Conservation (phyloP, 2,888 invertebrate species). For the Drosophila nr. perissopoda region DNA sequence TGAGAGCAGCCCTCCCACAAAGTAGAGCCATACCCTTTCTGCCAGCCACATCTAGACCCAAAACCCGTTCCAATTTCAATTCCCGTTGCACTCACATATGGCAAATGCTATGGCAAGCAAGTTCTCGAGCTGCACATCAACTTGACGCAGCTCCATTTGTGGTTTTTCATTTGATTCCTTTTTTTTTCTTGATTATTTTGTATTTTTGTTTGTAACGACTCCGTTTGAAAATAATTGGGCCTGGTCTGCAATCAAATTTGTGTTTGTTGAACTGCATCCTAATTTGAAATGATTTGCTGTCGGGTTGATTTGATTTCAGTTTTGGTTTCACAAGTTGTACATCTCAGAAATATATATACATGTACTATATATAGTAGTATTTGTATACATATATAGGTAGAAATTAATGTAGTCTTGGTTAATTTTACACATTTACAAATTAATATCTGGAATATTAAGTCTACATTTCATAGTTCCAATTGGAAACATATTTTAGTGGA, state of each 20-base stretch:
- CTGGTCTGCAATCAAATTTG: slow-evolving; percentile 22
- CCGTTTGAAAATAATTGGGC: slow-evolving; percentile 38
- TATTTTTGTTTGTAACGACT: neutral
- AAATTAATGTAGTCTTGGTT: neutral
- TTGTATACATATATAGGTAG: too few species aligned
- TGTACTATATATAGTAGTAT: too few species aligned
- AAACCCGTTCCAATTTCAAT: slow-evolving; percentile 21
- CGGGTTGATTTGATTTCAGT: neutral
- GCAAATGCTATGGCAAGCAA: slow-evolving; percentile 40
- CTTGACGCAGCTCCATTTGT: slow-evolving; percentile 29
- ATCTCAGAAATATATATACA: neutral
- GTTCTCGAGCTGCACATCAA: slow-evolving; percentile 21
- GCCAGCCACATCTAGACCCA: neutral
- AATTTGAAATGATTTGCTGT: neutral
- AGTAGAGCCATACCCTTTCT: neutral
- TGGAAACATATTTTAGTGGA: neutral
- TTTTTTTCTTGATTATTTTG: neutral
- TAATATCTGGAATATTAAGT: too few species aligned
- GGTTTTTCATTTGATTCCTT: neutral
- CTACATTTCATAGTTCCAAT: neutral
- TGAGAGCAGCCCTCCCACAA: slow-evolving; percentile 23
- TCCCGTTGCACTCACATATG: slow-evolving; percentile 43
- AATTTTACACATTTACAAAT: neutral
- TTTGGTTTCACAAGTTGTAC: neutral
- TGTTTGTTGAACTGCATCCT: slow-evolving; percentile 1